Conservation (phyloP, 2,113 vertebrate genomes). For the Leiothrix lutea region DNA sequence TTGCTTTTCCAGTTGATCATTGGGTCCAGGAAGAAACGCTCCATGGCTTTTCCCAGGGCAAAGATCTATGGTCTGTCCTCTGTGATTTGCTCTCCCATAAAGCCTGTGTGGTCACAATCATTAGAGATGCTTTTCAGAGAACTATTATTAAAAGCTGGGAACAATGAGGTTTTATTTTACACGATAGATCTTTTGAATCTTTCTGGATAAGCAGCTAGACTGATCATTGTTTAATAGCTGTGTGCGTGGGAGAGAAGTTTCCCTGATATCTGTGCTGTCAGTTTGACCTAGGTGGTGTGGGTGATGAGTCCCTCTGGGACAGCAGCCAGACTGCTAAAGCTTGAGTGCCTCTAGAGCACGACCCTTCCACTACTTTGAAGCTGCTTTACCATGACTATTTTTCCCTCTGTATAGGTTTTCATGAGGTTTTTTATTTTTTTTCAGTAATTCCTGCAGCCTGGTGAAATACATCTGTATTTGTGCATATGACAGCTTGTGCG, state of each 20-base stretch:
- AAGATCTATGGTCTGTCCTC: neutral
- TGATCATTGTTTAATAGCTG: neutral
- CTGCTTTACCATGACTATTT: neutral
- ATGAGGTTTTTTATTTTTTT: neutral
- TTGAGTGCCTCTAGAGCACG: constrained; percentile 74
- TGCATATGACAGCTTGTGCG: neutral
- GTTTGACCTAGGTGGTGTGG: constrained; percentile 77
- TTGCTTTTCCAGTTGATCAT: neutral
- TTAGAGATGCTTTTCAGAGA: constrained; percentile 5
- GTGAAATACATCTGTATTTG: neutral
- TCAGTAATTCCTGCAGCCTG: neutral
- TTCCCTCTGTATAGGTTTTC: neutral
- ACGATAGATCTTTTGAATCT: neutral
- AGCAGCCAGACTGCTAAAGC: constrained; percentile 72
- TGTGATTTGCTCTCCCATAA: neutral
- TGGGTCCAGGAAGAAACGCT: neutral
- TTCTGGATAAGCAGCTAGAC: neutral
- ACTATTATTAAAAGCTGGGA: neutral
- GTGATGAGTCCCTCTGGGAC: constrained; percentile 77
- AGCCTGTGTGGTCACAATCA: neutral
- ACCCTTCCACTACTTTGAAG: neutral
- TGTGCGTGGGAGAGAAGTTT: neutral
- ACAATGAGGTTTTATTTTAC: constrained; percentile 30
- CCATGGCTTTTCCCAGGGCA: neutral
- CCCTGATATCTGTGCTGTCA: constrained; percentile 53